Conservation (phyloP, 1,140 invertebrate species). For the Gonioctena quinquepunctata region DNA sequence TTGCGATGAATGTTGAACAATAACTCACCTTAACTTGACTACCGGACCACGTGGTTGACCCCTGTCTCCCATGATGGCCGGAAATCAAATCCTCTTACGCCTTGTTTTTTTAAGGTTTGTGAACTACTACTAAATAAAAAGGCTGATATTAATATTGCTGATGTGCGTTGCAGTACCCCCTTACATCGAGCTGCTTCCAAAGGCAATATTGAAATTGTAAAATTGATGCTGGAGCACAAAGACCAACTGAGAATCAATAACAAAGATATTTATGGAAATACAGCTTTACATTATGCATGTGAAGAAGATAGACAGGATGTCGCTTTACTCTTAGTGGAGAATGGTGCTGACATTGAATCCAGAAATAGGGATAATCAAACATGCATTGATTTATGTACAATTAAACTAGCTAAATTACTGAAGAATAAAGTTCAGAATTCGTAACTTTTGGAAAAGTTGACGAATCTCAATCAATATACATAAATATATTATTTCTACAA, state of each 20-base stretch:
- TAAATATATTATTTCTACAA: neutral
- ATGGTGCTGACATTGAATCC: slow-evolving; percentile 67
- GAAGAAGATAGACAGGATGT: slow-evolving; percentile 78
- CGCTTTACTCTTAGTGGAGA: slow-evolving; percentile 68
- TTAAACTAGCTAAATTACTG: slow-evolving; percentile 33
- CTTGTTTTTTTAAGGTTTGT: slow-evolving; percentile 60
- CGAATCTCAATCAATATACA: neutral
- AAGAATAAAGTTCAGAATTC: too few relatives aligned
- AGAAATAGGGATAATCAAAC: slow-evolving; percentile 75
- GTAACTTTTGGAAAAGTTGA: too few relatives aligned
- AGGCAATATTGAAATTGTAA: slow-evolving; percentile 72
- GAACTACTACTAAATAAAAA: slow-evolving; percentile 71
- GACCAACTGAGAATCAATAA: slow-evolving; percentile 58
- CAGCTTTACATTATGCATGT: slow-evolving; percentile 80
- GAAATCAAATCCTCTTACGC: too few relatives aligned
- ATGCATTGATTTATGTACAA: slow-evolving; percentile 68
- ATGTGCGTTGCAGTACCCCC: slow-evolving; percentile 78
- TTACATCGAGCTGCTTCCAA: slow-evolving; percentile 84
- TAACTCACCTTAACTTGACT: too few relatives aligned
- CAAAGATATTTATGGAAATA: slow-evolving; percentile 70
- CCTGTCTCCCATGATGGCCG: too few relatives aligned
- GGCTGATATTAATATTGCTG: slow-evolving; percentile 75
- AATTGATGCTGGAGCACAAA: slow-evolving; percentile 66
- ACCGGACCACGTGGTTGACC: too few relatives aligned
- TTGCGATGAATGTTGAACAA: too few relatives aligned